Percentiles rank a stretch among this genome's conserved stretches.
These are phyloP conservation scores for Mallotus villosus DNA, from an alignment of 2,797 vertebrate genomes.

Conservation along the genomic window DNA sequence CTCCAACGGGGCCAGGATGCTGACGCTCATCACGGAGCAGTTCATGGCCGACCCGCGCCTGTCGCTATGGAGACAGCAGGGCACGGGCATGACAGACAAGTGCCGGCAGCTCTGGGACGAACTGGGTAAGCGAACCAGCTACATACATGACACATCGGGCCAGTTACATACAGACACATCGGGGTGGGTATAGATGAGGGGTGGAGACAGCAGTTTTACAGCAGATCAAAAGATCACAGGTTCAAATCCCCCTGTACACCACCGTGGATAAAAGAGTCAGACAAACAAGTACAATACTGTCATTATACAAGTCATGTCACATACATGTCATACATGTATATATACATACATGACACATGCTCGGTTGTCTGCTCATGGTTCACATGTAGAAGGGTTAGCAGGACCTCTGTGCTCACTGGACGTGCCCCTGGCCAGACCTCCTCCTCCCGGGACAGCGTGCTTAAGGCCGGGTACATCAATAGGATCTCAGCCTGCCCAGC, in stretches of 20 bases:
- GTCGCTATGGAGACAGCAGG: constrained; percentile 96
- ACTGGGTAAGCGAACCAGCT: constrained; percentile 80
- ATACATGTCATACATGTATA: no score
- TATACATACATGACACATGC: no score
- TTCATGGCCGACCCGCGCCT: constrained; percentile 98
- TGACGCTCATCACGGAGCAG: constrained; percentile 95
- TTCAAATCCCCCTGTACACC: background rate
- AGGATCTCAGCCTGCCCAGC: constrained; percentile 66
- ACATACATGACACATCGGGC: background rate
- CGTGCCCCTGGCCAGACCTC: no score
- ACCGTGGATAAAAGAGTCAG: no score
- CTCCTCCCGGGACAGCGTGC: constrained; percentile 25
- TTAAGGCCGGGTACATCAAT: constrained; percentile 59
- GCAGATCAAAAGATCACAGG: no score
- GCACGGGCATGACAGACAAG: constrained; percentile 97
- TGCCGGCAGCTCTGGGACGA: constrained; percentile 98
- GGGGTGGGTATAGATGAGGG: background rate
- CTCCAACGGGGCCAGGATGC: constrained; percentile 96
- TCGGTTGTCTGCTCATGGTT: no score
- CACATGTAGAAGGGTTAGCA: no score
- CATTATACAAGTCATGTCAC: no score
- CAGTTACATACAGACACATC: background rate
- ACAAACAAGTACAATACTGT: no score
- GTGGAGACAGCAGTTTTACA: no score
- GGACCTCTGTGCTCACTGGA: no score